phyloP scores from a whole-genome alignment of 2,113 vertebrate genomes.

The human region DNA sequence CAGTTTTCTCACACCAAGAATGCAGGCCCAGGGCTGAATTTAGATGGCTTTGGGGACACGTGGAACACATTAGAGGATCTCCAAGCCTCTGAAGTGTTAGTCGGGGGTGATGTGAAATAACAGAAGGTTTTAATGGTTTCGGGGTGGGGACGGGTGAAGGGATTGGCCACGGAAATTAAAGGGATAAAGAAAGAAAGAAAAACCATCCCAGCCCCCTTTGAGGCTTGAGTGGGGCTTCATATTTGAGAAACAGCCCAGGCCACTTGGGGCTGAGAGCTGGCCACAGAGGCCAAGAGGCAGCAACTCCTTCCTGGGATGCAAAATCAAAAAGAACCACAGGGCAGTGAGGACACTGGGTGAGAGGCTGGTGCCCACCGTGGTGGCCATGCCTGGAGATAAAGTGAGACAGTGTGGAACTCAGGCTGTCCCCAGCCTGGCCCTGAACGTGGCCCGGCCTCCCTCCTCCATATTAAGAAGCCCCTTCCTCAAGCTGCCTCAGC shows the following conservation, averaged over 20 bases:
- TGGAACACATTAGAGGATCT: conserved; percentile 47
- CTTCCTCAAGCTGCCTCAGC: background rate
- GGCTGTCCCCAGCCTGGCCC: background rate
- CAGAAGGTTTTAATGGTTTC: background rate
- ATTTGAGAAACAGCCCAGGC: background rate
- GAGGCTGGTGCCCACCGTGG: too few relatives aligned
- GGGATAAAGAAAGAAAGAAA: too few relatives aligned
- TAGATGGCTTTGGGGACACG: background rate
- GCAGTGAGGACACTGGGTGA: background rate
- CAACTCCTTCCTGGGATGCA: background rate
- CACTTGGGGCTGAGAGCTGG: background rate
- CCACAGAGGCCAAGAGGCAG: background rate
- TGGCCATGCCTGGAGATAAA: background rate
- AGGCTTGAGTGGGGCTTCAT: background rate
- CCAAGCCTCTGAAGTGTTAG: background rate
- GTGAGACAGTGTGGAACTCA: accelerated
- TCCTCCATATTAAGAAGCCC: background rate
- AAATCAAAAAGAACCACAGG: background rate
- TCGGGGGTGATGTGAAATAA: background rate
- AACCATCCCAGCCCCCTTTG: accelerated
- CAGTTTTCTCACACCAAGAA: background rate
- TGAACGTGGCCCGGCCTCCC: accelerated
- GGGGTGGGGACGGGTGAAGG: background rate
- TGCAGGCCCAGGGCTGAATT: background rate
- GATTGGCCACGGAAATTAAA: background rate